These are phyloP conservation scores for Gasteruption jaculator DNA, from an alignment of 2,888 invertebrate genomes.

Conservation along the genomic window DNA sequence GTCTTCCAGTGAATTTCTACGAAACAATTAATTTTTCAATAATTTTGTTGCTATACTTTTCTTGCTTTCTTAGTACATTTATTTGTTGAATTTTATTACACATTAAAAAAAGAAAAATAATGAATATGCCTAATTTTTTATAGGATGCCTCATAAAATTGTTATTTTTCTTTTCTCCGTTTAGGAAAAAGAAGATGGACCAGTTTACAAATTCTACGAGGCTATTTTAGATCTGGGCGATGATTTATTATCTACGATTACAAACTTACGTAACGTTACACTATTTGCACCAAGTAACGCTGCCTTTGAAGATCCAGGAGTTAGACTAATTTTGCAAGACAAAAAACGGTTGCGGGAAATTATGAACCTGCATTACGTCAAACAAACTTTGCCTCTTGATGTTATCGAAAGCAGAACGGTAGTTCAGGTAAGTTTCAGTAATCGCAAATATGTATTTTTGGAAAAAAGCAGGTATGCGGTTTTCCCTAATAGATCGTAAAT, in stretches of 20 bases:
- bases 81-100: too few relatives aligned
- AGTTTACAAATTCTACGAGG: conserved; percentile 76
- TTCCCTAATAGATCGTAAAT: background rate
- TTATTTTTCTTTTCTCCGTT: conserved; percentile 32
- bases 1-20: too few relatives aligned
- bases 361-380: conserved; percentile 78
- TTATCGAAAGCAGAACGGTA: conserved; percentile 68
- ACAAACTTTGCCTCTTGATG: conserved; percentile 70
- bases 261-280: conserved; percentile 69
- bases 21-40: too few relatives aligned
- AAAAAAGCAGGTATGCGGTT: too few relatives aligned
- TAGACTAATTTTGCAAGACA: conserved; percentile 63
- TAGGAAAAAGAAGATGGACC: conserved; percentile 73
- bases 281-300: conserved; percentile 86
- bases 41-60: too few relatives aligned
- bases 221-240: conserved; percentile 72
- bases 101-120: too few relatives aligned
- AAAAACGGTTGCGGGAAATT: conserved; percentile 69
- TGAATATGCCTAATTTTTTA: too few relatives aligned
- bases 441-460: too few relatives aligned
- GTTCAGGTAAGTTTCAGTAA: conserved; percentile 58
- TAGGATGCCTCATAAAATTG: too few relatives aligned
- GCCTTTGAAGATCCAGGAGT: conserved; percentile 76
- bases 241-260: conserved; percentile 71
- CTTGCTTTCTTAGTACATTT: too few relatives aligned